Evolutionary conservation across 2,797 vertebrate genomes (phyloP).

Genomic region (Sebastes minor): DNA sequence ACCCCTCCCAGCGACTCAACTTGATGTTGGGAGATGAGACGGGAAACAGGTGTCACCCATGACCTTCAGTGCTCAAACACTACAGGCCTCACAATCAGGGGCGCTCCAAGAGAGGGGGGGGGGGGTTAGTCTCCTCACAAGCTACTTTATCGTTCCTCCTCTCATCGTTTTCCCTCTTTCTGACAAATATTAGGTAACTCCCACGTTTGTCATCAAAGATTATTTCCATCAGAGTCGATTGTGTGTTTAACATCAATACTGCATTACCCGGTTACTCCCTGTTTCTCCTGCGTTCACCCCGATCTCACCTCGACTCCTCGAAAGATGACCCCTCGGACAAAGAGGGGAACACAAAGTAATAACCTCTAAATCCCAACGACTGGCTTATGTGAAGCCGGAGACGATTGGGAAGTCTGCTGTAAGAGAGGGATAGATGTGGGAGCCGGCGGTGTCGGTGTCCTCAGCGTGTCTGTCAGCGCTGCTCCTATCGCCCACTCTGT

Average conservation of each 20-base stretch:
- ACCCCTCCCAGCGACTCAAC: slow-evolving; percentile 50
- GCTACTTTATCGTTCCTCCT: slow-evolving; percentile 18
- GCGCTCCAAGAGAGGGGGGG: neutral
- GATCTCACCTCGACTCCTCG: slow-evolving; percentile 50
- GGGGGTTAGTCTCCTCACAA: neutral
- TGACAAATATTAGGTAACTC: slow-evolving; percentile 44
- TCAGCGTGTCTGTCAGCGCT: slow-evolving; percentile 71
- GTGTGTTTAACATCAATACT: slow-evolving; percentile 47
- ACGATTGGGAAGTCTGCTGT: slow-evolving; percentile 73
- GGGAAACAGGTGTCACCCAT: slow-evolving; percentile 83
- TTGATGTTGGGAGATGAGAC: slow-evolving; percentile 80
- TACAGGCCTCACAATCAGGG: slow-evolving; percentile 60
- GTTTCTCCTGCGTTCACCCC: slow-evolving; percentile 46
- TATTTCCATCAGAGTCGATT: slow-evolving; percentile 18
- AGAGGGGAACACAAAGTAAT: slow-evolving; percentile 73
- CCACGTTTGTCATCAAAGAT: slow-evolving; percentile 57
- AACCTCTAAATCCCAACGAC: slow-evolving; percentile 75
- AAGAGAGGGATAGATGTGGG: slow-evolving; percentile 37
- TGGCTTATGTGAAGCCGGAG: slow-evolving; percentile 83
- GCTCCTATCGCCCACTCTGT: slow-evolving; percentile 64
- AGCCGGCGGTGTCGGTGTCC: slow-evolving; percentile 58
- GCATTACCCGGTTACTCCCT: slow-evolving; percentile 15
- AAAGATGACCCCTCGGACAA: slow-evolving; percentile 70
- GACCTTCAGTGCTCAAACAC: slow-evolving; percentile 75
- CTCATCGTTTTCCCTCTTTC: slow-evolving; percentile 11